phyloP scores from a whole-genome alignment of 2,797 vertebrate species.

The Momotus momota region DNA sequence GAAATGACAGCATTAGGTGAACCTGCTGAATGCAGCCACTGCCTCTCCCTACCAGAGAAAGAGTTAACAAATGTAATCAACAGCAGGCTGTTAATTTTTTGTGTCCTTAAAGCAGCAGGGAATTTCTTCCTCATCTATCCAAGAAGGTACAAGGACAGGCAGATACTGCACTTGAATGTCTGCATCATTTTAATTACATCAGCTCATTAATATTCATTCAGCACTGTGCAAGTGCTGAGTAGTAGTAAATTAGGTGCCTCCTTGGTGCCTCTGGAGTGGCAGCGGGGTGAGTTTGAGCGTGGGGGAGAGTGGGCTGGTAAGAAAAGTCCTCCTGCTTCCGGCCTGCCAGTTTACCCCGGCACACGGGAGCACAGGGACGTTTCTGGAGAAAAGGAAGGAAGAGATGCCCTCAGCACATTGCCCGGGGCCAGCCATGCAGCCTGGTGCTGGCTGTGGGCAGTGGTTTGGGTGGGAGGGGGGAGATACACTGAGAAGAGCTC shows the following conservation, averaged over 20 bases:
- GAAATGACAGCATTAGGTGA: background rate
- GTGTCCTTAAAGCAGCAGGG: conserved; percentile 67
- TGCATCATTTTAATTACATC: conserved; percentile 71
- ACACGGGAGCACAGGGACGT: accelerated
- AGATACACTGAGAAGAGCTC: conserved; percentile 26
- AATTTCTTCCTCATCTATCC: conserved; percentile 69
- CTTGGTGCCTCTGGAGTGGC: conserved; percentile 13
- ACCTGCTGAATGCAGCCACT: background rate
- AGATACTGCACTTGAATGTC: conserved; percentile 59
- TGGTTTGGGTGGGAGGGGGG: background rate
- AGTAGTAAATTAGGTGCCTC: conserved; percentile 46
- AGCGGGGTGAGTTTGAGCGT: background rate
- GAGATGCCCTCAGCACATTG: background rate
- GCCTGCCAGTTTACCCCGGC: accelerated
- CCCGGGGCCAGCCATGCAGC: background rate
- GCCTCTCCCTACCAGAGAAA: background rate
- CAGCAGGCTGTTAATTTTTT: conserved; percentile 61
- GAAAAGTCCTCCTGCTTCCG: background rate
- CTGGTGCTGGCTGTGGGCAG: accelerated
- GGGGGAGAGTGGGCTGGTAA: background rate
- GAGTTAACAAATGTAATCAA: conserved; percentile 58
- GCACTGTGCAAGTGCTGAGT: conserved; percentile 49
- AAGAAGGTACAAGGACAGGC: conserved; percentile 63
- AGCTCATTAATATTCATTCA: conserved; percentile 65
- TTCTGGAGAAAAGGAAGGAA: background rate